phyloP scores from a whole-genome alignment of 2,113 vertebrate genomes.

The Camelus bactrianus region DNA sequence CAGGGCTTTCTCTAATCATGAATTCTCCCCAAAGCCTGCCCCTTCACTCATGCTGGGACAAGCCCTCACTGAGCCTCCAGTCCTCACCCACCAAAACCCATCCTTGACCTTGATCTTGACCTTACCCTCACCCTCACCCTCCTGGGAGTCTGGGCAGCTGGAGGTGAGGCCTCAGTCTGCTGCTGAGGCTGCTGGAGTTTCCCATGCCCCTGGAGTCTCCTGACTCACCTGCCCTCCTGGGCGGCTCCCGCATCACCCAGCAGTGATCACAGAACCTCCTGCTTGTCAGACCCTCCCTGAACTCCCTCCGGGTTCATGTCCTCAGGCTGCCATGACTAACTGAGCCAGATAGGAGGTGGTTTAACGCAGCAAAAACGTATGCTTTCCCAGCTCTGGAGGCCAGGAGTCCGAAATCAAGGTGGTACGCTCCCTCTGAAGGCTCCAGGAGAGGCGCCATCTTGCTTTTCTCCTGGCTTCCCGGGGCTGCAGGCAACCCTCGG shows the following conservation, averaged over 20 bases:
- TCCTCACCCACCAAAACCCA: not conserved
- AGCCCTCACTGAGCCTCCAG: no score
- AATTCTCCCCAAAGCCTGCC: not conserved
- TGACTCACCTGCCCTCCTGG: not conserved
- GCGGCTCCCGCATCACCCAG: fast-evolving
- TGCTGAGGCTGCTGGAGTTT: not conserved
- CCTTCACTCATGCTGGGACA: no score
- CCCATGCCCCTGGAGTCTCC: not conserved
- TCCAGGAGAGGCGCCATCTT: not conserved
- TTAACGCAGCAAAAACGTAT: not conserved
- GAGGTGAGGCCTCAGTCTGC: not conserved
- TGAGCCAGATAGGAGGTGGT: not conserved
- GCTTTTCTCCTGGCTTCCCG: not conserved
- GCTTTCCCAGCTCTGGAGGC: not conserved
- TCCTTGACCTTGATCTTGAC: not conserved
- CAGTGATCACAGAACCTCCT: not conserved
- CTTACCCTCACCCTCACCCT: not conserved
- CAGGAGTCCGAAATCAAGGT: not conserved
- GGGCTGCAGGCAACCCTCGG: fast-evolving
- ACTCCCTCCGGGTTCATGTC: no score
- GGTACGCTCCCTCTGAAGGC: not conserved
- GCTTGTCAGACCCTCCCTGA: fast-evolving
- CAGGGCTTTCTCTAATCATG: not conserved
- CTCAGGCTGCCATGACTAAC: not conserved
- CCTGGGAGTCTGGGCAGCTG: not conserved